Evolutionary conservation across 2,888 invertebrate species (phyloP).

Genomic region (Autographa pulchrina): DNA sequence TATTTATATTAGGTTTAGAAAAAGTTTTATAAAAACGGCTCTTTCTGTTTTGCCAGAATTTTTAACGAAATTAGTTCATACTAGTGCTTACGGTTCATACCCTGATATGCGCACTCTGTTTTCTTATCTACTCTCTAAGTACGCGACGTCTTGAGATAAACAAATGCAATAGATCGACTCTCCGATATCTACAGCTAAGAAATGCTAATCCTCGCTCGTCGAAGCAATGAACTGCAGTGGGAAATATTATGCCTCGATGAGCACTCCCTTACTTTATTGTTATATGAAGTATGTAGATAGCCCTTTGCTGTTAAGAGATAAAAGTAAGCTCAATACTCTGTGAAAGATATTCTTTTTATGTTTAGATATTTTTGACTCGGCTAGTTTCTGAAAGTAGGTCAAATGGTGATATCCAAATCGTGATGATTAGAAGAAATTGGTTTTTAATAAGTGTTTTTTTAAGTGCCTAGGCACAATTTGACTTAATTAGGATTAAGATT

Average conservation of each 20-base stretch:
- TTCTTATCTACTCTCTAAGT: too few relatives aligned
- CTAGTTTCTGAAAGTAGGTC: background rate
- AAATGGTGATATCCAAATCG: too few relatives aligned
- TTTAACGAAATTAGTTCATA: too few relatives aligned
- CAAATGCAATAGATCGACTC: conserved; percentile 53
- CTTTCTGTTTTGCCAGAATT: too few relatives aligned
- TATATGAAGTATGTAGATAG: conserved; percentile 48
- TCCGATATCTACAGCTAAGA: conserved; percentile 38
- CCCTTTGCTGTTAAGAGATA: conserved; percentile 30
- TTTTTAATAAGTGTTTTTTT: too few relatives aligned
- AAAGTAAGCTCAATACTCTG: conserved; percentile 15
- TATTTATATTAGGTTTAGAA: too few relatives aligned
- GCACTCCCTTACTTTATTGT: conserved; percentile 52
- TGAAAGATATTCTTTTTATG: background rate
- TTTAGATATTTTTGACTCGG: background rate
- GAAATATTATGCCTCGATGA: conserved; percentile 46
- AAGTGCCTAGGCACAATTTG: too few relatives aligned
- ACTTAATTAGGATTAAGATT: too few relatives aligned
- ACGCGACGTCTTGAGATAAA: conserved; percentile 56
- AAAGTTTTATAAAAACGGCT: too few relatives aligned
- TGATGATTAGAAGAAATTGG: too few relatives aligned
- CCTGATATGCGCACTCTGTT: too few relatives aligned
- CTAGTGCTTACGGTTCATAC: too few relatives aligned
- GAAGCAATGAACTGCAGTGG: conserved; percentile 54
- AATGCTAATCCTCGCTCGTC: conserved; percentile 48